Conservation (phyloP, 2,113 vertebrate genomes). For the Catagonus wagneri region DNA sequence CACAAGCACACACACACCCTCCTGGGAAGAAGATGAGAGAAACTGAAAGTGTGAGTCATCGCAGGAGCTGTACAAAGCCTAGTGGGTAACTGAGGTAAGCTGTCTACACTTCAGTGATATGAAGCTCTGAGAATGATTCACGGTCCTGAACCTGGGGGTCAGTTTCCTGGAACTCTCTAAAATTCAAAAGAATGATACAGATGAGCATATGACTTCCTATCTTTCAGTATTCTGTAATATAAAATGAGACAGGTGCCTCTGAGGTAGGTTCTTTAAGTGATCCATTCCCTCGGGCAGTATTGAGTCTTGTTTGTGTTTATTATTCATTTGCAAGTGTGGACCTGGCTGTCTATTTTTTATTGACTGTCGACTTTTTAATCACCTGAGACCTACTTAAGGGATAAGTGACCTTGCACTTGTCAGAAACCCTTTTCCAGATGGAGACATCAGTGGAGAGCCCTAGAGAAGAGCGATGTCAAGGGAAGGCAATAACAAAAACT, state of each 20-base stretch:
- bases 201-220: conserved; percentile 26
- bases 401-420: conserved; percentile 33
- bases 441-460: not conserved
- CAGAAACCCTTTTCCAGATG: conserved; percentile 54
- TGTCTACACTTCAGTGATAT: conserved; percentile 42
- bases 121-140: conserved; percentile 65
- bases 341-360: not conserved
- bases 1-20: not conserved
- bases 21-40: conserved; percentile 55
- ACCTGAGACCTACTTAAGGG: conserved; percentile 23
- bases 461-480: not conserved
- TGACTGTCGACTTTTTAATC: conserved; percentile 41
- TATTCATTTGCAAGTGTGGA: not conserved
- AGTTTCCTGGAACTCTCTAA: conserved; percentile 44
- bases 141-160: not conserved
- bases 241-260: not conserved
- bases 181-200: conserved; percentile 53
- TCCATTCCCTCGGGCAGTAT: not conserved
- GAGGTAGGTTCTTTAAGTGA: not conserved
- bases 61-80: conserved; percentile 39
- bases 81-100: conserved; percentile 55
- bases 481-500: not conserved
- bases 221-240: not conserved
- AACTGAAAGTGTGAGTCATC: conserved; percentile 45
- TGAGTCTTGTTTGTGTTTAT: conserved; percentile 4